Conservation (phyloP, 2,113 vertebrate species). For the Sceloporus undulatus region DNA sequence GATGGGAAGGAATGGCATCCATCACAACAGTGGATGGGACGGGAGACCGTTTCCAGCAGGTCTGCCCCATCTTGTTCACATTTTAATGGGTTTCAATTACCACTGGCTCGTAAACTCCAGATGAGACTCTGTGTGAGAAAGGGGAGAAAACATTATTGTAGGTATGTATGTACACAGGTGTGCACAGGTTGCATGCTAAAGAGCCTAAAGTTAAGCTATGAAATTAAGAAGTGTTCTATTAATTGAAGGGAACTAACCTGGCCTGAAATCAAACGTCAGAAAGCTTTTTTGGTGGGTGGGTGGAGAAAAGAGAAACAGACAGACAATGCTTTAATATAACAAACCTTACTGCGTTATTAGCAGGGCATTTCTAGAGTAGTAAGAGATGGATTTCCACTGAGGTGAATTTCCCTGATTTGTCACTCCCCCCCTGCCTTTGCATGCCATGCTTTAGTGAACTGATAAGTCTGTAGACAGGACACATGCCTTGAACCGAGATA, state of each 20-base stretch:
- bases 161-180: too few species aligned
- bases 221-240: background rate
- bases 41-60: constrained; percentile 68
- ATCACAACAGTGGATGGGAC: constrained; percentile 52
- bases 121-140: constrained; percentile 84
- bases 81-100: constrained; percentile 94
- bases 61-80: constrained; percentile 68
- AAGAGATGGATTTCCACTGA: background rate
- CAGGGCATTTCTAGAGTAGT: too few species aligned
- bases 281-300: background rate
- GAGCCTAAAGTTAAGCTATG: background rate
- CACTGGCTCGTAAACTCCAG: constrained; percentile 93
- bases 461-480: too few species aligned
- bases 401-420: background rate
- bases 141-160: background rate
- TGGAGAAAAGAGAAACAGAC: background rate
- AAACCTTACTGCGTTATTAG: background rate
- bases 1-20: constrained; percentile 54
- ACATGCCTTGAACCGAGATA: too few species aligned
- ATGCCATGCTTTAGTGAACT: too few species aligned
- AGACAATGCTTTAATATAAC: constrained; percentile 1
- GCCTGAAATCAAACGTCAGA: constrained; percentile 40
- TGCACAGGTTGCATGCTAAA: background rate
- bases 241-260: constrained; percentile 27
- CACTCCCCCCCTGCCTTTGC: background rate